Evolutionary conservation across 1,140 invertebrate species (phyloP).

Genomic region (Tetramorium parvispinum): DNA sequence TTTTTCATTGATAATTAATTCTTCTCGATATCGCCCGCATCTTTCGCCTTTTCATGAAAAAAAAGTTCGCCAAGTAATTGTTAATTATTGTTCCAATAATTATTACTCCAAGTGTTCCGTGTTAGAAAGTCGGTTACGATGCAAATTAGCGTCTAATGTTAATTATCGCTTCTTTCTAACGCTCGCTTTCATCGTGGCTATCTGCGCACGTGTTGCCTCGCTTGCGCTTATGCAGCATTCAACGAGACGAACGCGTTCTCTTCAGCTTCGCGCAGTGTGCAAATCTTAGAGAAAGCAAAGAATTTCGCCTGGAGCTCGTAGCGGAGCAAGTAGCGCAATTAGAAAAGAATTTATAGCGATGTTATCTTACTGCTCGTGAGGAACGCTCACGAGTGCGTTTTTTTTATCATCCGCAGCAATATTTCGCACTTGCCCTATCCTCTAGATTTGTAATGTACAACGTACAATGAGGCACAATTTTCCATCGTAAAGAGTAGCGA

Average conservation of each 20-base stretch:
- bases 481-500: neutral
- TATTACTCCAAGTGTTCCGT: slow-evolving; percentile 30
- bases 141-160: slow-evolving; percentile 35
- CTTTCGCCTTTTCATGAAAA: neutral
- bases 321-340: slow-evolving; percentile 41
- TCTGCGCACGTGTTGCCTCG: slow-evolving; percentile 69
- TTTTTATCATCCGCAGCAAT: neutral
- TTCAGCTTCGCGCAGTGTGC: slow-evolving; percentile 67
- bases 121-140: slow-evolving; percentile 33
- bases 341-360: slow-evolving; percentile 46
- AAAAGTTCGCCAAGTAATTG: neutral
- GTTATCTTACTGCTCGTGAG: neutral
- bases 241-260: slow-evolving; percentile 57
- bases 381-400: slow-evolving; percentile 10
- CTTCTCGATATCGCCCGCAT: neutral
- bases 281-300: slow-evolving; percentile 29
- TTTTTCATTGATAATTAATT: slow-evolving; percentile 6
- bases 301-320: slow-evolving; percentile 46
- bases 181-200: slow-evolving; percentile 72
- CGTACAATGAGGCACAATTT: neutral
- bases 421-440: neutral
- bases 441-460: neutral
- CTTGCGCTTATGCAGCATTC: slow-evolving; percentile 68
- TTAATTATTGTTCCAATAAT: slow-evolving; percentile 9
- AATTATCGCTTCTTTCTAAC: slow-evolving; percentile 64